A percentile compares a stretch with the other conserved stretches of the same genome.
These are phyloP conservation scores for Sphenodon punctatus DNA, from an alignment of 2,797 vertebrate species.

Conservation along the genomic window DNA sequence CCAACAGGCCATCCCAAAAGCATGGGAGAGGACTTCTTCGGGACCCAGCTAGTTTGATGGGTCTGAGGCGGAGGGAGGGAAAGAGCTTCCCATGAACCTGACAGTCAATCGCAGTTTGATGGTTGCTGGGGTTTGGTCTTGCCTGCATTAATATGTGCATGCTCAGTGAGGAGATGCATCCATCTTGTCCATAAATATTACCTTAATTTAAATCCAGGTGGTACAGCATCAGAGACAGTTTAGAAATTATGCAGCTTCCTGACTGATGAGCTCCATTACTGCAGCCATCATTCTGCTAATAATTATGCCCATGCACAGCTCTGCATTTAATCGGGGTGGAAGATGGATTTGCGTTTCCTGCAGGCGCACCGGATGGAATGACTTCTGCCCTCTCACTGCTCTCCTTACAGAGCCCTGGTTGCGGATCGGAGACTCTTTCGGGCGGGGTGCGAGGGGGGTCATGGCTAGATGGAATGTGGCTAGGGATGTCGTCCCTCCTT, in stretches of 20 bases:
- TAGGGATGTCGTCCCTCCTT: too few species aligned
- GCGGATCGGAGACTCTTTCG: too few species aligned
- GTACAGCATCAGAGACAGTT: slow-evolving; percentile 38
- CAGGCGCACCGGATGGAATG: slow-evolving; percentile 47
- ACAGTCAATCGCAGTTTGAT: background rate
- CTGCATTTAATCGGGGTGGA: slow-evolving; percentile 42
- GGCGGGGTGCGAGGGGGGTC: too few species aligned
- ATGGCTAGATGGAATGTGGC: too few species aligned
- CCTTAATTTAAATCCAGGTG: slow-evolving; percentile 38
- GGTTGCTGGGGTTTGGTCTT: background rate
- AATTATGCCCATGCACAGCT: slow-evolving; percentile 53
- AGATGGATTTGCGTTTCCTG: slow-evolving; percentile 55
- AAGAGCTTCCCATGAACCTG: fast-evolving
- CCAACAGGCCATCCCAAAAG: background rate
- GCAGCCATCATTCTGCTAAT: slow-evolving; percentile 50
- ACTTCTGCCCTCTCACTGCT: slow-evolving; percentile 16
- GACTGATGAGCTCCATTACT: slow-evolving; percentile 42
- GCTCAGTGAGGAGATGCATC: background rate
- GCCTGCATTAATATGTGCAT: fast-evolving
- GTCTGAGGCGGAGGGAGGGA: fast-evolving
- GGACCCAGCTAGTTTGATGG: fast-evolving
- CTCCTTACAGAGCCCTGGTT: too few species aligned
- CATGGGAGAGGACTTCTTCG: fast-evolving
- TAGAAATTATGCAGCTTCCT: slow-evolving; percentile 33
- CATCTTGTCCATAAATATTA: slow-evolving; percentile 3